A percentile compares a stretch with the other conserved stretches of the same genome.
phyloP scores from a whole-genome alignment of 2,888 invertebrate genomes.

The Drosophila birchii region DNA sequence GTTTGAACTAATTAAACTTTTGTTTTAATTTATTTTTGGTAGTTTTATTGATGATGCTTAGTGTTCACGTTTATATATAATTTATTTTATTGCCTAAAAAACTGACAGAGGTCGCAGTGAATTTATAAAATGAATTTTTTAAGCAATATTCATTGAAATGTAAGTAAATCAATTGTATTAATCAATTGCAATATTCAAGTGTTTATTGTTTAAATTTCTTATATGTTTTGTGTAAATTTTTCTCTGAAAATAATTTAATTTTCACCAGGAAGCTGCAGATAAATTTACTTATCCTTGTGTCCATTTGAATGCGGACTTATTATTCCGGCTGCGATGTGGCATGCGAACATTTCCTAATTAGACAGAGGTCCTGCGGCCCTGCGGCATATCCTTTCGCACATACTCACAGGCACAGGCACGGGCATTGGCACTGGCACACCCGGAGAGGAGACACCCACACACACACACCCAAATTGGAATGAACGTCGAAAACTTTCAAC shows the following conservation, averaged over 20 bases:
- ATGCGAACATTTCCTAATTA: conserved; percentile 52
- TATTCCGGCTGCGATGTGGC: conserved; percentile 20
- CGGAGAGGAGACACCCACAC: conserved; percentile 6
- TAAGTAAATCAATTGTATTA: neutral
- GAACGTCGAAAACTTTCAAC: conserved; percentile 77
- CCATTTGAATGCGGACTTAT: conserved; percentile 17
- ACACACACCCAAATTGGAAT: conserved; percentile 62
- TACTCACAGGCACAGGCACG: conserved; percentile 4
- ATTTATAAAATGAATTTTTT: no score
- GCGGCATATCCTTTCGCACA: conserved; percentile 10
- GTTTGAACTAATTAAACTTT: no score
- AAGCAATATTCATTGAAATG: neutral
- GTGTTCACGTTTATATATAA: no score
- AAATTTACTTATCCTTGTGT: neutral
- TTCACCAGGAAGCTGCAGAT: neutral
- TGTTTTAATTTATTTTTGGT: no score
- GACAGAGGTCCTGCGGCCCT: conserved; percentile 31
- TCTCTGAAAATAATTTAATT: neutral
- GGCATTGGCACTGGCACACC: neutral
- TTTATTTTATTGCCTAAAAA: no score
- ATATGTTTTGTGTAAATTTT: no score
- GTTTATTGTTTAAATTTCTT: neutral
- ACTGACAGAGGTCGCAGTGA: no score
- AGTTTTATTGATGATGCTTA: no score
- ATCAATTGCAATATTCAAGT: neutral